Base-by-base conservation (phyloP, 1,140 invertebrate species). In the Chironomus striatipennis region DNA sequence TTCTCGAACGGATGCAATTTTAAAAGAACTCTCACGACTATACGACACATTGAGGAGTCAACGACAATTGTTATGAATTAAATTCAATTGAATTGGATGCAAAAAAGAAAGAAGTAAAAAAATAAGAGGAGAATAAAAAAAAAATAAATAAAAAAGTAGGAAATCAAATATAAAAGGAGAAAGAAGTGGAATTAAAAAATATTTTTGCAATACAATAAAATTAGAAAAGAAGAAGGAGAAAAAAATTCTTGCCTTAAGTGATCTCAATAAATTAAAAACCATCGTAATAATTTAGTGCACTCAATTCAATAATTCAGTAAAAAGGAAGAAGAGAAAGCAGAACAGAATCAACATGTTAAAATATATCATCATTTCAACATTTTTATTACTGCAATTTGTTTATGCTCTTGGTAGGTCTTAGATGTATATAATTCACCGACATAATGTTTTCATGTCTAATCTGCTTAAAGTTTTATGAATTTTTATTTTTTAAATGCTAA, bases 341-440 rank as follows among this genome's bases (percentile, higher is more conserved):
- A 12, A 57, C 4, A 12, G 12, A 57, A 47, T 47, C 12, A 70
- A 70, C n/a, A 70, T 70, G 65, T 70, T 70, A 7, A 70, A 70
- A 70, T 70, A 18, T 20, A 70, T 70, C 65, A 70, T 70, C 20
- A 17, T 70, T 70, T 20, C 20, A 18, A 17, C 18, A 18, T 70
- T 70, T 18, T 70, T 70, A 70, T 70, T 21, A 1, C 18, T 70
- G n/a, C 65, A 70, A 20, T 18, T 70, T 18, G 10, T 18, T 18
- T 10, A 70, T 70, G 65, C 65, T 20, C 65, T 18, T 20, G 65
- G 65, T 70, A 21, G 18, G 65, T 57, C n/a, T 70, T 70, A 34
- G 5, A 34, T 34, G 5, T 70, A 70, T 20, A 18, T 70, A 17
- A 18, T 70, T 57, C 12, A 57, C 47, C 24, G 24, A 34, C 24